Base-by-base conservation (phyloP, 1,140 invertebrate genomes). In the Bathynomus jamesi region DNA sequence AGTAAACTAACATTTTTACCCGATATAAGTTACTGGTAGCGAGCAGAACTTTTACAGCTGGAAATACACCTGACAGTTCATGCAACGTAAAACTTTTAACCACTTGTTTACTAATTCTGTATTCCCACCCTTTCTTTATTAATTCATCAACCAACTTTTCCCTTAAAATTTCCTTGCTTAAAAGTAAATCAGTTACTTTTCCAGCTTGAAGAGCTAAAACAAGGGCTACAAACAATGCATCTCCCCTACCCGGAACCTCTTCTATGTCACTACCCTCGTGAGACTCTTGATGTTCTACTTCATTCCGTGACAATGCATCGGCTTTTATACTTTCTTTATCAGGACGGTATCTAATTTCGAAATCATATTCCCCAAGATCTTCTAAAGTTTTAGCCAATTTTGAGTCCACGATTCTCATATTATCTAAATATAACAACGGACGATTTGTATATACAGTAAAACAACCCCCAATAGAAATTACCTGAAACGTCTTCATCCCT, bases 1-100 rank as follows among this genome's bases (percentile, higher is more conserved):
- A 53, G 60, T 68, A 53, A 3, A 68, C 3, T 8, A 3, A 46
- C 17, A 68, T 68, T 25, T 31, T 68, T 10, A 68, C 31, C 24
- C 60, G 17, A 28, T 21, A 68, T 28, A 21, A 53, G n/a, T 53
- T 40, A 27, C 67, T 68, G 2, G 40, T 40, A 21, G 27, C 67
- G n/a, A 68, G 28, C n/a, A 68, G 40, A 25, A 68, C 67, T 27
- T 68, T 40, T 53, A 53, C 31, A 25, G 40, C 46, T 5, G 17
- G 67, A 30, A 4, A 11, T 31, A 53, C 28, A 28, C 67, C 32
- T 1, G 32, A 24, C 7, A 7, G 17, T 10, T 40, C 24, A 68
- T 68, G 5, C 29, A 13, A 25, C 67, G 40, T 17, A 68, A 17
- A 4, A 4, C 28, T 17, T 53, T 68, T 24, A 21, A 40, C 2